Percentiles rank a stretch among this genome's conserved stretches.
Conservation (phyloP, 2,888 invertebrate species). For the Caenorhabditis sp. region DNA sequence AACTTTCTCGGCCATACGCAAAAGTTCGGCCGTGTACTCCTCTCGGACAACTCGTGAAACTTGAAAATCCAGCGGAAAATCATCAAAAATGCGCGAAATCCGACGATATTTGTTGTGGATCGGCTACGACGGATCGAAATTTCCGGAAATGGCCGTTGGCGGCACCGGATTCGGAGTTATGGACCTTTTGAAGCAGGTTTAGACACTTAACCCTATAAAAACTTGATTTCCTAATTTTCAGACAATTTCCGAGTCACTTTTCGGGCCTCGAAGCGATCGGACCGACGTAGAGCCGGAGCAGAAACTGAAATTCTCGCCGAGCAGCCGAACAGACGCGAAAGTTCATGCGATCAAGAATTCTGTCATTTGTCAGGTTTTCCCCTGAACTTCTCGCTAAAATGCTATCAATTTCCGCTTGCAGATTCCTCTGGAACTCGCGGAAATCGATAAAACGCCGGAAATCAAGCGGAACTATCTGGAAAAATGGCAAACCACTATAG, state of each 20-base stretch:
- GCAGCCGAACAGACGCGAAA: slow-evolving; percentile 66
- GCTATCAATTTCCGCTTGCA: slow-evolving; percentile 1
- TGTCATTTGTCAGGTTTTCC: slow-evolving; percentile 59
- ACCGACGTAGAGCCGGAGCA: not conserved
- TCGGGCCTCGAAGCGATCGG: slow-evolving; percentile 22
- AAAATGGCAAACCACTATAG: slow-evolving; percentile 41
- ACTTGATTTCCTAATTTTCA: not conserved
- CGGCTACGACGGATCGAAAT: slow-evolving; percentile 71
- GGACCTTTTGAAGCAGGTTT: slow-evolving; percentile 66
- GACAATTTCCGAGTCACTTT: slow-evolving; percentile 29
- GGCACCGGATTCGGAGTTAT: slow-evolving; percentile 71
- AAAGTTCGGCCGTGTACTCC: slow-evolving; percentile 17
- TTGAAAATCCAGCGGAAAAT: not conserved
- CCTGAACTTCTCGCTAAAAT: not conserved
- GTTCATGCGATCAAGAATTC: slow-evolving; percentile 69
- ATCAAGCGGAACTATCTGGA: slow-evolving; percentile 35
- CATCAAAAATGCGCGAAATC: slow-evolving; percentile 27
- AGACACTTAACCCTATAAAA: not conserved
- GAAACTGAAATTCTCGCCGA: slow-evolving; percentile 47
- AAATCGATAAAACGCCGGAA: slow-evolving; percentile 40
- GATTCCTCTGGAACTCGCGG: slow-evolving; percentile 45
- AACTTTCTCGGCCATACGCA: too few relatives aligned
- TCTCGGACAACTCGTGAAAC: not conserved
- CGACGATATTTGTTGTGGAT: slow-evolving; percentile 72
- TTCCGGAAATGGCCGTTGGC: slow-evolving; percentile 74